phyloP scores from a whole-genome alignment of 2,888 invertebrate genomes.

The Scaptomyza parva region DNA sequence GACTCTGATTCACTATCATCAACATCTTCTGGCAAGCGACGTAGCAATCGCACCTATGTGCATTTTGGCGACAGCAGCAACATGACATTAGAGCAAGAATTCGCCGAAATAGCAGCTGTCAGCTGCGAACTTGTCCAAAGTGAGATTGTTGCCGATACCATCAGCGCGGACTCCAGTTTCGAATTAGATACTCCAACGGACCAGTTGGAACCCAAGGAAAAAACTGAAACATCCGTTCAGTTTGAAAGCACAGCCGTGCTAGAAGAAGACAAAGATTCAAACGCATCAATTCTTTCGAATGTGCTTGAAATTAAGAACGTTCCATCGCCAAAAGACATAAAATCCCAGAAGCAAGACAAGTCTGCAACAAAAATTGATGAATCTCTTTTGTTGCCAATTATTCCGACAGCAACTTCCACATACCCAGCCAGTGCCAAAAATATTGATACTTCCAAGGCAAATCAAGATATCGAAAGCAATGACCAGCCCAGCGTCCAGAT shows the following conservation, averaged over 20 bases:
- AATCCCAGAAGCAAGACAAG: neutral
- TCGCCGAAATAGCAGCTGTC: conserved; percentile 48
- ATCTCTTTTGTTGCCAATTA: neutral
- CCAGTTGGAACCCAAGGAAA: neutral
- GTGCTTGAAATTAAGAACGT: neutral
- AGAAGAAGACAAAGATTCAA: neutral
- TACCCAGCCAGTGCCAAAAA: neutral
- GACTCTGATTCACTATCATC: neutral
- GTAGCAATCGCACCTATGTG: conserved; percentile 33
- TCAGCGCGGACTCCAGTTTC: neutral
- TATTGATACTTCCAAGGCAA: neutral
- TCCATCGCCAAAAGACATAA: neutral
- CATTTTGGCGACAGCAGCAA: conserved; percentile 18
- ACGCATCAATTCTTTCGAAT: neutral
- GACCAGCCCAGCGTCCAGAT: neutral
- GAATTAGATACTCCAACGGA: neutral
- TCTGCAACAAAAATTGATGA: neutral
- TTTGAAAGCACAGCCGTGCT: neutral
- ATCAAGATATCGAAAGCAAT: neutral
- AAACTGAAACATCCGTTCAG: neutral
- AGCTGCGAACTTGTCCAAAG: neutral
- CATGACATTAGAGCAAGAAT: conserved; percentile 57
- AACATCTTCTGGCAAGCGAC: conserved; percentile 2
- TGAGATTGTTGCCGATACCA: neutral
- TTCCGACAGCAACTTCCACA: neutral